Percentiles rank a stretch among this genome's conserved stretches.
Evolutionary conservation across 2,888 invertebrate species (phyloP).

Genomic region (Diarsia mendica): DNA sequence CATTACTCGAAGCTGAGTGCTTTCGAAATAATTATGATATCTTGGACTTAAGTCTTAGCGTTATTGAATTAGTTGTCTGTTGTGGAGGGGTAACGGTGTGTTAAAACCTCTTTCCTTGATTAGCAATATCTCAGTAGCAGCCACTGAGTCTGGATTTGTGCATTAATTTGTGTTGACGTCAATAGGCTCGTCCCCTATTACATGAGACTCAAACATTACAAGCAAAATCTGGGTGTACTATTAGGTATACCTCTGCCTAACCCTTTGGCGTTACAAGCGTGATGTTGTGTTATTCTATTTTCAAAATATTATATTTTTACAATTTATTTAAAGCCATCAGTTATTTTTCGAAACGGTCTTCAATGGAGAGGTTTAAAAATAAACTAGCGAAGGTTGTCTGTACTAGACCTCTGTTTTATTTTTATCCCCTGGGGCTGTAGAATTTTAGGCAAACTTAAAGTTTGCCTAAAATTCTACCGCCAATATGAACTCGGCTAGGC

Average conservation of each 20-base stretch:
- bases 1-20: conserved; percentile 13
- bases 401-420: conserved; percentile 27
- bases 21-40: conserved; percentile 41
- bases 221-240: too few relatives aligned
- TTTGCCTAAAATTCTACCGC: conserved; percentile 7
- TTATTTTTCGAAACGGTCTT: conserved; percentile 15
- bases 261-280: too few relatives aligned
- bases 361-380: conserved; percentile 35
- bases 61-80: conserved; percentile 28
- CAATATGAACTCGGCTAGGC: background rate
- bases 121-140: background rate
- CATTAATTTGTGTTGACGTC: too few relatives aligned
- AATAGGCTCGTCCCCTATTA: too few relatives aligned
- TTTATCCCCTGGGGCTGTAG: conserved; percentile 13
- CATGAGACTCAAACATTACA: too few relatives aligned
- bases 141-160: too few relatives aligned
- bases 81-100: background rate
- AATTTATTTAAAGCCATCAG: conserved; percentile 2
- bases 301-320: background rate
- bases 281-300: too few relatives aligned
- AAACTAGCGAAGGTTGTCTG: conserved; percentile 15
- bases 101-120: conserved; percentile 19
- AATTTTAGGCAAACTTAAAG: conserved; percentile 21
- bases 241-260: too few relatives aligned
- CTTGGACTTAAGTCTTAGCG: conserved; percentile 18